A percentile compares a stretch with the other conserved stretches of the same genome.
phyloP scores from a whole-genome alignment of 2,797 vertebrate genomes.

The Arnoldichthys spilopterus region DNA sequence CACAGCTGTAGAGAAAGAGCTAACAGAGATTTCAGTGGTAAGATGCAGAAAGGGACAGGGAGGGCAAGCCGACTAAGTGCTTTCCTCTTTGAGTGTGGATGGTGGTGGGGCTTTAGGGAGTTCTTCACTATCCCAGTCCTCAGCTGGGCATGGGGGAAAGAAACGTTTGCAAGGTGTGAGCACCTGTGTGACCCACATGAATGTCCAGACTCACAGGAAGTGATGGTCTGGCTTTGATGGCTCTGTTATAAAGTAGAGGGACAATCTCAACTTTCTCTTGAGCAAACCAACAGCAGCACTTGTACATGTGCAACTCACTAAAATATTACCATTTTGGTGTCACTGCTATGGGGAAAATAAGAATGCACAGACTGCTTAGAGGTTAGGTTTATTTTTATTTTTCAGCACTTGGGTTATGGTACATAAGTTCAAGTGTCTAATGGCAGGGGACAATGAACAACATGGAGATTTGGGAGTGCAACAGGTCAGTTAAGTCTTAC shows the following conservation, averaged over 20 bases:
- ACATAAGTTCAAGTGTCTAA: too few species aligned
- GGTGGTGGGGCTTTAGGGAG: background rate
- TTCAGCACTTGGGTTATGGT: too few species aligned
- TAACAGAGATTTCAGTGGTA: background rate
- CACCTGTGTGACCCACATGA: background rate
- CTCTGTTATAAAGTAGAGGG: background rate
- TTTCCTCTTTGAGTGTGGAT: background rate
- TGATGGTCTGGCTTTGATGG: background rate
- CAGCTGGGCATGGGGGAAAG: background rate
- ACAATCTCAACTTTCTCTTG: background rate
- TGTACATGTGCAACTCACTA: background rate
- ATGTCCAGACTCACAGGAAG: background rate
- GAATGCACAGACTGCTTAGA: too few species aligned
- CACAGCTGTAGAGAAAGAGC: background rate
- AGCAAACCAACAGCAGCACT: too few species aligned
- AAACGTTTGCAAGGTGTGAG: background rate
- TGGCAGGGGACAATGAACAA: too few species aligned
- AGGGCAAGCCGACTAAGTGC: background rate
- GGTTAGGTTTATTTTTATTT: too few species aligned
- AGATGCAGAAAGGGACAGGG: background rate
- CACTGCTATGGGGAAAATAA: too few species aligned
- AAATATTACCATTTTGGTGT: too few species aligned
- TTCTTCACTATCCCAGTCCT: background rate
- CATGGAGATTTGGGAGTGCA: too few species aligned
- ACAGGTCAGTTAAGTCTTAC: too few species aligned